Percentiles rank a stretch among this genome's conserved stretches.
Evolutionary conservation across 1,140 invertebrate genomes (phyloP).

Genomic region (Aplysia californica): DNA sequence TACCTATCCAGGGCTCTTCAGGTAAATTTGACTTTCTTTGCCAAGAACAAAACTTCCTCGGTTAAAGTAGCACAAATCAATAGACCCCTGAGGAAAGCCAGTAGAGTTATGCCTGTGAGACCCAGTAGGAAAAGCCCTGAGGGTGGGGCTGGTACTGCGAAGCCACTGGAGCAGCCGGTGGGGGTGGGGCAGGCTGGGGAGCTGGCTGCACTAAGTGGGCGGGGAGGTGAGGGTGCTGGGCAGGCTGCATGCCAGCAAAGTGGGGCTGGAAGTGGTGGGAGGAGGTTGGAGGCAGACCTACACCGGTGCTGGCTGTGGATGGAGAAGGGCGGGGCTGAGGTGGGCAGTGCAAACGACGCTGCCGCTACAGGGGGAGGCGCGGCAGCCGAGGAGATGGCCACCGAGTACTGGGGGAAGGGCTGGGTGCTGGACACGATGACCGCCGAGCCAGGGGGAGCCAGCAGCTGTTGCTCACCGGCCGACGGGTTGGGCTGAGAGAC

Average conservation of each 20-base stretch:
- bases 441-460: conserved; percentile 7
- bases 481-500: conserved; percentile 17
- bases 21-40: too few species aligned
- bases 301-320: not conserved
- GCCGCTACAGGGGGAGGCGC: not conserved
- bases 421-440: conserved; percentile 22
- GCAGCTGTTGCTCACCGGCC: conserved; percentile 10
- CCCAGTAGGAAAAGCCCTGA: conserved; percentile 19
- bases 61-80: not conserved
- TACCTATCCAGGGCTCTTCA: too few species aligned
- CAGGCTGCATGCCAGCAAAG: conserved; percentile 13
- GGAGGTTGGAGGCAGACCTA: not conserved
- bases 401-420: conserved; percentile 20
- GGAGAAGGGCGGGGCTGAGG: not conserved
- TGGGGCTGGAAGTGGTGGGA: conserved; percentile 8
- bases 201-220: conserved; percentile 11
- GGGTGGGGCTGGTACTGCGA: conserved; percentile 19
- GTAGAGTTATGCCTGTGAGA: conserved; percentile 16
- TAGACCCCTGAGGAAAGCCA: not conserved
- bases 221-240: not conserved
- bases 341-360: not conserved
- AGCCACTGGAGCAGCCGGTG: not conserved
- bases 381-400: conserved; percentile 14
- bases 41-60: too few species aligned
- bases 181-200: conserved; percentile 11